Percentiles rank a stretch among this genome's conserved stretches.
Conservation (phyloP, 2,797 vertebrate species). For the Centropyge bicolor region DNA sequence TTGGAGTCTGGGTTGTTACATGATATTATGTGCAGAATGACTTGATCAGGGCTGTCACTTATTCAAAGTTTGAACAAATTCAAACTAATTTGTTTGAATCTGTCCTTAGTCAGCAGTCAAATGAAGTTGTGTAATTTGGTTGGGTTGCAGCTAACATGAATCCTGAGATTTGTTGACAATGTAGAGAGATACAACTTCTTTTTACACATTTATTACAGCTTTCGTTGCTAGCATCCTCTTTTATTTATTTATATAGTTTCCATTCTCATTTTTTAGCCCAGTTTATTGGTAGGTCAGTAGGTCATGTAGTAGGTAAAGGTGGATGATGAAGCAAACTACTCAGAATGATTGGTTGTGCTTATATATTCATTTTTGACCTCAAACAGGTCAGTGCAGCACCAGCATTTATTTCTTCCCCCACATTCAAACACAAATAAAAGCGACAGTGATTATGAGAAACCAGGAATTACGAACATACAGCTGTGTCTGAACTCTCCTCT, state of each 20-base stretch:
- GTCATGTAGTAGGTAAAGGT: too few species aligned
- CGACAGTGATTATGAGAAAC: neutral
- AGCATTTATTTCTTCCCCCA: neutral
- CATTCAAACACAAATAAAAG: neutral
- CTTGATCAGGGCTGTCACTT: neutral
- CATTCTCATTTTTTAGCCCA: neutral
- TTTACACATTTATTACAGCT: neutral
- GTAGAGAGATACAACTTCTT: too few species aligned
- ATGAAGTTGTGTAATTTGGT: too few species aligned
- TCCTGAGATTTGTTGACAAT: too few species aligned
- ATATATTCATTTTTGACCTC: neutral
- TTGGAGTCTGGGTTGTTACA: too few species aligned
- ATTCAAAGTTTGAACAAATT: too few species aligned
- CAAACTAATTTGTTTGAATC: too few species aligned
- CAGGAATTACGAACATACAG: neutral
- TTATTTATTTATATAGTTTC: neutral
- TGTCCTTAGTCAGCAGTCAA: too few species aligned
- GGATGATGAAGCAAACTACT: neutral
- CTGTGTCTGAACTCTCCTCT: neutral
- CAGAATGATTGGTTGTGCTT: neutral
- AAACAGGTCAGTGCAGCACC: neutral
- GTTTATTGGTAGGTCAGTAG: neutral
- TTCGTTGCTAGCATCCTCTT: neutral
- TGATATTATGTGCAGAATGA: neutral
- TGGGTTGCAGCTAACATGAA: too few species aligned